Percentiles rank a stretch among this genome's conserved stretches.
These are phyloP conservation scores for Fissipunctia ypsillon DNA, from an alignment of 2,888 invertebrate genomes.

Conservation along the genomic window DNA sequence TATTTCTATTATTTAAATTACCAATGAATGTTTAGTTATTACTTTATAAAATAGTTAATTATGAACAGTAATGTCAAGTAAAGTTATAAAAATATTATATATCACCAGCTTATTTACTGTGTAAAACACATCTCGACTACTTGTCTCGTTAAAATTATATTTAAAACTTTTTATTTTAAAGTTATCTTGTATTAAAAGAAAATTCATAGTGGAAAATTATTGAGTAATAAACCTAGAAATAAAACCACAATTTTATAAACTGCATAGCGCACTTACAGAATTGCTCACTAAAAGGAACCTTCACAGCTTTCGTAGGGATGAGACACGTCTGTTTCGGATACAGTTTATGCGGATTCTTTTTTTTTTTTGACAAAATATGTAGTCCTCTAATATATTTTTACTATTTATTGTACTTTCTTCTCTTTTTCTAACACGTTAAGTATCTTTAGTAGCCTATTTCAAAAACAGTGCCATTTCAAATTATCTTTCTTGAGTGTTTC, in stretches of 20 bases:
- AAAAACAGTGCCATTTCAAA: background rate
- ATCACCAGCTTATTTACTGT: background rate
- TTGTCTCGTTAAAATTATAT: conserved; percentile 15
- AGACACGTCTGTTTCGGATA: background rate
- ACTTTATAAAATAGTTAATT: background rate
- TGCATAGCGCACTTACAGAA: background rate
- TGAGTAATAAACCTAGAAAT: conserved; percentile 7
- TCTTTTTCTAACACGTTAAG: background rate
- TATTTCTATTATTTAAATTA: background rate
- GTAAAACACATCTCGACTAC: background rate
- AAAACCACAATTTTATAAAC: conserved; percentile 4
- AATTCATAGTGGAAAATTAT: background rate
- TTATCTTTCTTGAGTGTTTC: background rate
- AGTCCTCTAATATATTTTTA: no score
- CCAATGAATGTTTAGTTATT: background rate
- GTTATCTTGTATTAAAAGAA: background rate
- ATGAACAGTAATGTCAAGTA: background rate
- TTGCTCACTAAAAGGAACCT: background rate
- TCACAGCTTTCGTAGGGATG: conserved; percentile 5
- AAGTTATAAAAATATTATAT: background rate
- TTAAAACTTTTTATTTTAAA: conserved; percentile 7
- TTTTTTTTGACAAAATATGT: background rate
- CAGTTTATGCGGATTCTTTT: no score
- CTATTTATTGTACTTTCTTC: background rate
- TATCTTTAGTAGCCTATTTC: background rate